phyloP scores from a whole-genome alignment of 2,113 vertebrate genomes.

The Eublepharis macularius region DNA sequence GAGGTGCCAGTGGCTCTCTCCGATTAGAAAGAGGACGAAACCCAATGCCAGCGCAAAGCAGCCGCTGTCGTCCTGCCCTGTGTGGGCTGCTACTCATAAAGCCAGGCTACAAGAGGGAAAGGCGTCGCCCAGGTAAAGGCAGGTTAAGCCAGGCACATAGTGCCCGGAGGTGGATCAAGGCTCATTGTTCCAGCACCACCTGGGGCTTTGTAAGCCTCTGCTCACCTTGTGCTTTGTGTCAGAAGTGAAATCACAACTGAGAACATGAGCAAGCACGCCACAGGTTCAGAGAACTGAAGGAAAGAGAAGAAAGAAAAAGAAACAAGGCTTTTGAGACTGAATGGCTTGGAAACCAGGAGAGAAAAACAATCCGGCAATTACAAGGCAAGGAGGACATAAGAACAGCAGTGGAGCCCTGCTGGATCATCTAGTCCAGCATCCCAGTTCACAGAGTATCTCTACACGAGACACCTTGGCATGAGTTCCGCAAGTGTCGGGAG shows the following conservation, averaged over 20 bases:
- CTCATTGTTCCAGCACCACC: not conserved
- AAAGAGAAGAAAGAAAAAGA: not conserved
- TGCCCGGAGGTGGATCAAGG: slow-evolving; percentile 11
- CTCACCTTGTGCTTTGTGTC: not conserved
- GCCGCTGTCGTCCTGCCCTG: rapidly evolving
- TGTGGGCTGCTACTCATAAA: not conserved
- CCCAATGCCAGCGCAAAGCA: rapidly evolving
- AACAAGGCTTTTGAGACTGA: too few species aligned
- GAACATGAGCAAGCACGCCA: slow-evolving; percentile 43
- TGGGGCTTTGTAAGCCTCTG: not conserved
- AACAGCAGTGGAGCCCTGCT: too few species aligned
- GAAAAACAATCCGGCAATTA: too few species aligned
- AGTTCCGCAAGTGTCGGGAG: too few species aligned
- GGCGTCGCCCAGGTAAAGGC: not conserved
- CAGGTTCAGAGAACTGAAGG: slow-evolving; percentile 20
- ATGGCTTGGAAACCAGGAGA: too few species aligned
- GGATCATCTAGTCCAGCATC: too few species aligned
- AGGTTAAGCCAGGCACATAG: not conserved
- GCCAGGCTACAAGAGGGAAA: not conserved
- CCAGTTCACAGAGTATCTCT: too few species aligned
- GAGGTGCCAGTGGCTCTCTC: slow-evolving; percentile 38
- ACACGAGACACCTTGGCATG: too few species aligned
- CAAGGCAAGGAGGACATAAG: too few species aligned
- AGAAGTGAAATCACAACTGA: slow-evolving; percentile 20
- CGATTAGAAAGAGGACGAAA: not conserved